Evolutionary conservation across 2,113 vertebrate genomes (phyloP).

Genomic region (Orientallactaga bullata): DNA sequence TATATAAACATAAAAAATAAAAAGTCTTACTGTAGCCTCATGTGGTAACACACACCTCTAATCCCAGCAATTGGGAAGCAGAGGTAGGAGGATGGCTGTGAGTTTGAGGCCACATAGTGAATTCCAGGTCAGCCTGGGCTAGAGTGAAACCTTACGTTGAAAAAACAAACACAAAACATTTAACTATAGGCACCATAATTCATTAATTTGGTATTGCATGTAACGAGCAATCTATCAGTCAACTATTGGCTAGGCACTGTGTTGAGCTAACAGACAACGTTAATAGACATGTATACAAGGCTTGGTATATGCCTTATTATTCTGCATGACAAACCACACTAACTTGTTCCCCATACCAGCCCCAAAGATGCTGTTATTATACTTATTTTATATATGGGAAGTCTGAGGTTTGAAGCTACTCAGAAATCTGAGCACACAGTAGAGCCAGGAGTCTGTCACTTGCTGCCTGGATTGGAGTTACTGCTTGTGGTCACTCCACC

Average conservation of each 20-base stretch:
- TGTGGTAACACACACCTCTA: no score
- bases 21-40: no score
- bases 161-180: neutral
- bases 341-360: neutral
- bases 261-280: neutral
- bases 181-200: neutral
- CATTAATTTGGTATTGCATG: neutral
- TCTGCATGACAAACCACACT: neutral
- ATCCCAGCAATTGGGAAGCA: no score
- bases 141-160: no score
- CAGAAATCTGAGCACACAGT: neutral
- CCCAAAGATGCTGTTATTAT: neutral
- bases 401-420: neutral
- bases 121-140: no score
- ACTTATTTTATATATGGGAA: neutral
- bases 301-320: neutral
- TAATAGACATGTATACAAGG: conserved; percentile 2
- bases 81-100: no score
- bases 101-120: no score
- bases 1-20: no score
- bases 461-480: neutral
- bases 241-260: neutral
- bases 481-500: neutral
- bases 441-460: neutral
- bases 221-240: neutral